Evolutionary conservation across 2,113 vertebrate genomes (phyloP).

Genomic region (Toxostoma redivivum): DNA sequence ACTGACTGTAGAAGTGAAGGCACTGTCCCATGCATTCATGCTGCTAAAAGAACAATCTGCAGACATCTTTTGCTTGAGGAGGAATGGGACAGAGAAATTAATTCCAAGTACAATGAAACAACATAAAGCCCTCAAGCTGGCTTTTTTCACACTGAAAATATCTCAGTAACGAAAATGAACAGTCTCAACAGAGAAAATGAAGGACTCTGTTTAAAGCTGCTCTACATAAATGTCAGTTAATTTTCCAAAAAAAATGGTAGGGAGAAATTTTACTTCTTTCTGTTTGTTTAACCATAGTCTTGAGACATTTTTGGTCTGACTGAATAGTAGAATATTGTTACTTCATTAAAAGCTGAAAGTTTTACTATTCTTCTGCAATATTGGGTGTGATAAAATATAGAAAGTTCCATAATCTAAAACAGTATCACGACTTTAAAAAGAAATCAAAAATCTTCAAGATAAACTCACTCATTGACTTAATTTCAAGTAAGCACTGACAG

Average conservation of each 20-base stretch:
- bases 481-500: background rate
- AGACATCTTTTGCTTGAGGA: background rate
- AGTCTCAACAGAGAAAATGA: background rate
- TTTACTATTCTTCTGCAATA: background rate
- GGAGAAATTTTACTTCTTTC: background rate
- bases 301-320: background rate
- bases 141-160: background rate
- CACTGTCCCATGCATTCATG: accelerated
- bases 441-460: background rate
- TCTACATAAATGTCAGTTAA: background rate
- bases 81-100: background rate
- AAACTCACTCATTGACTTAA: background rate
- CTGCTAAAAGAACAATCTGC: background rate
- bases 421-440: background rate
- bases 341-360: background rate
- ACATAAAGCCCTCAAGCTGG: background rate
- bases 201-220: background rate
- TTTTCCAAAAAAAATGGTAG: background rate
- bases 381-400: background rate
- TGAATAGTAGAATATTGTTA: background rate
- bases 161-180: background rate
- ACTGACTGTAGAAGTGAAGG: accelerated
- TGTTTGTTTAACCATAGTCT: background rate
- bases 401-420: background rate
- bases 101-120: background rate